A percentile compares a stretch with the other conserved stretches of the same genome.
These are phyloP conservation scores for Rhagoletis zephyria DNA, from an alignment of 1,140 invertebrate genomes.

Conservation along the genomic window DNA sequence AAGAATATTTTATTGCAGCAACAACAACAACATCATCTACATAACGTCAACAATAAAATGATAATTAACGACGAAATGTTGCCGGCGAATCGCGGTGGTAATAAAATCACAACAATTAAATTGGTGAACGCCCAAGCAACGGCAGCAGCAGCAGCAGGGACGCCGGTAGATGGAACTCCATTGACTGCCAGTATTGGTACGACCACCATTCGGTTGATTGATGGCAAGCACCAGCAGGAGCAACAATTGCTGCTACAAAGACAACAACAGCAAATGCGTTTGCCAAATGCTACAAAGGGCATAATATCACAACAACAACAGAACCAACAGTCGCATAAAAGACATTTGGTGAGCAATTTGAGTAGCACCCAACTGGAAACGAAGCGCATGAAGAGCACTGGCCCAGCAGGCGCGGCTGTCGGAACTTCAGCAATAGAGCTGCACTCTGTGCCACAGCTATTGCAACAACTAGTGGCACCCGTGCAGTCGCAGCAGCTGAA, in stretches of 20 bases:
- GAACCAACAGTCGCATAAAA: conserved; percentile 57
- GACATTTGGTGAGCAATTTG: conserved; percentile 13
- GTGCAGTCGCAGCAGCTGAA: conserved; percentile 18
- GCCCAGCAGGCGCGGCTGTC: neutral
- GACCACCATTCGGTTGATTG: conserved; percentile 63
- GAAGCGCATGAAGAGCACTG: conserved; percentile 37
- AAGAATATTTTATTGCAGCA: conserved; percentile 63
- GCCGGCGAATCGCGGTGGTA: conserved; percentile 36
- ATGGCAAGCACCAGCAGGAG: conserved; percentile 54
- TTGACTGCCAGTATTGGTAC: neutral
- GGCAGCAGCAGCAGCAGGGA: conserved; percentile 62
- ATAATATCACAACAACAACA: conserved; percentile 57
- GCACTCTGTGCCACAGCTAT: conserved; percentile 55
- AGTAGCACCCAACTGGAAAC: conserved; percentile 25
- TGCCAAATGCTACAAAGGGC: conserved; percentile 65
- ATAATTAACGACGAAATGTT: conserved; percentile 49
- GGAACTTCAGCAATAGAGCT: neutral
- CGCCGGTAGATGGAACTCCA: conserved; percentile 52
- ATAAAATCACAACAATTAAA: conserved; percentile 63
- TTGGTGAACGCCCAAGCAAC: conserved; percentile 62
- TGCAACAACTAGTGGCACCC: conserved; percentile 43
- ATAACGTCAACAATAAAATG: conserved; percentile 48
- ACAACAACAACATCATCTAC: conserved; percentile 61
- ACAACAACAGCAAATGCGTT: conserved; percentile 59
- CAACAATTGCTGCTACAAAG: conserved; percentile 46